These are phyloP conservation scores for Peromyscus maniculatus DNA, from an alignment of 2,113 vertebrate genomes.

Conservation along the genomic window DNA sequence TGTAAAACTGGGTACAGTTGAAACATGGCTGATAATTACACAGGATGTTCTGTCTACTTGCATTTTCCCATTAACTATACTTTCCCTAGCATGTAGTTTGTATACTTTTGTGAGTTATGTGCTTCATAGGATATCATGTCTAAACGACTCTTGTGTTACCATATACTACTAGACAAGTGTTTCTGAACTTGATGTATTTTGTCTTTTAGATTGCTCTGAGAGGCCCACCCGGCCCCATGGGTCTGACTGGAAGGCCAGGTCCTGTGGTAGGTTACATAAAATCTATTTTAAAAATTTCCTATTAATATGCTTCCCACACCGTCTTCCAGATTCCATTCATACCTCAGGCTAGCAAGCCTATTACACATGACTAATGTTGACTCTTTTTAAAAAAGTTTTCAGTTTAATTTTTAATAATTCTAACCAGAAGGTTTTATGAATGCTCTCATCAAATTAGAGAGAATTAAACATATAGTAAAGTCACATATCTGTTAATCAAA, in stretches of 20 bases:
- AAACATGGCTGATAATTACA: background rate
- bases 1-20: background rate
- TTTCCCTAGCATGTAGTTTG: background rate
- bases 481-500: slow-evolving; percentile 18
- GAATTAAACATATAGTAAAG: background rate
- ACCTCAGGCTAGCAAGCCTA: background rate
- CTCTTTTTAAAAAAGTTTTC: background rate
- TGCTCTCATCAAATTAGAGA: background rate
- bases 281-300: background rate
- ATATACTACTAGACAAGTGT: accelerated
- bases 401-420: background rate
- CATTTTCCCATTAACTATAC: background rate
- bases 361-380: background rate
- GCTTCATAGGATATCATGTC: background rate
- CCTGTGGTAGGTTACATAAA: slow-evolving; percentile 94
- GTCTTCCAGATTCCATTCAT: background rate
- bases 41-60: background rate
- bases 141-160: background rate
- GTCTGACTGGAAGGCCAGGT: slow-evolving; percentile 97
- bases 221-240: slow-evolving; percentile 97
- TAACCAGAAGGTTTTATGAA: background rate
- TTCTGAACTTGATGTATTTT: slow-evolving; percentile 60
- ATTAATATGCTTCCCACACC: background rate
- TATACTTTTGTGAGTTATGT: background rate
- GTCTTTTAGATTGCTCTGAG: slow-evolving; percentile 95